Conservation (phyloP, 2,113 vertebrate genomes). For the Dendrocopos noguchii region DNA sequence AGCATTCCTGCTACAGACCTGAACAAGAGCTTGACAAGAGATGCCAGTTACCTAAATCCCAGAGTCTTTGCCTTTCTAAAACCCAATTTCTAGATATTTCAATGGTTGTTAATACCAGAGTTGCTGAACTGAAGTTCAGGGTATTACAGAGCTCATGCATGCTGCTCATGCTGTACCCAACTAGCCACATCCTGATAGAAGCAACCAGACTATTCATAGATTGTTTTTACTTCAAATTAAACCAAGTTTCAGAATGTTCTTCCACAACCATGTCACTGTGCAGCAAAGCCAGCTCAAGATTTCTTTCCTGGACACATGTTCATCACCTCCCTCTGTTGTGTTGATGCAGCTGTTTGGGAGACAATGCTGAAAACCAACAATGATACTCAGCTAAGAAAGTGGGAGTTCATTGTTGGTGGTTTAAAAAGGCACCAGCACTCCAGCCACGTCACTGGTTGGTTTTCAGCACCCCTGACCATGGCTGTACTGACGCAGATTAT, state of each 20-base stretch:
- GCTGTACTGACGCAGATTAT: background rate
- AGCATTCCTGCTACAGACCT: background rate
- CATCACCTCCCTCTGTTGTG: background rate
- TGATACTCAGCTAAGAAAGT: background rate
- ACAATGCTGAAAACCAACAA: background rate
- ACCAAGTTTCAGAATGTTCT: background rate
- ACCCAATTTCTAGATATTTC: background rate
- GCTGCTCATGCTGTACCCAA: background rate
- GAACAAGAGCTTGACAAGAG: background rate
- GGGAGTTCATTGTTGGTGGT: background rate
- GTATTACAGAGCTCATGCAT: background rate
- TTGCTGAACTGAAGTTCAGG: background rate
- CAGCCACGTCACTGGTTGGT: background rate
- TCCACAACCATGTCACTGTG: accelerated
- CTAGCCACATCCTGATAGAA: conserved; percentile 38
- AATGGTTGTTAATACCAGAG: background rate
- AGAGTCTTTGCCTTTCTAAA: background rate
- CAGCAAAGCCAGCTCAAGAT: background rate
- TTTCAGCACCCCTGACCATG: background rate
- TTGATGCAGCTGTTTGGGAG: background rate
- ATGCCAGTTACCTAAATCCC: background rate
- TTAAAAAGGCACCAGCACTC: background rate
- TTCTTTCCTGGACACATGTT: background rate
- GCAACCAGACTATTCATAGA: background rate
- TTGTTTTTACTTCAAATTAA: conserved; percentile 13